Evolutionary conservation across 2,888 invertebrate genomes (phyloP), one percentile per base, ranked within the genome.

Genomic region (Chirona hameri): DNA sequence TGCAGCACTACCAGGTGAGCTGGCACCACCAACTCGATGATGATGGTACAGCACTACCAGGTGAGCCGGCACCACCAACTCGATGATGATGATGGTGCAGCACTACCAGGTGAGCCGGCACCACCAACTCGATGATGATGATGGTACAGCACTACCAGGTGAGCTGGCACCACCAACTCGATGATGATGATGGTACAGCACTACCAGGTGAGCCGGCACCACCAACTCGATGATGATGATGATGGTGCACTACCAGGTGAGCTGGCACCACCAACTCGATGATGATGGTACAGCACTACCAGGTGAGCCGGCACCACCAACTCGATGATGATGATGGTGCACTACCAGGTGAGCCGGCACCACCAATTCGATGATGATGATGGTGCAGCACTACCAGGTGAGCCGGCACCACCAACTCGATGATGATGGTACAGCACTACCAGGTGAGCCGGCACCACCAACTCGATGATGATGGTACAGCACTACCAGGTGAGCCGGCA

Each of bases 321-420:
- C 89, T 92, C 92, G 21, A 88, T 88, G 84, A 87, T 88, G 65
- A 85, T 88, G 81, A 91, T 93, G 85, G 92, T 92, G 82, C 93
- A 93, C 88, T 94, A 93, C 89, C 92, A 92, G 89, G 90, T 69
- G 12, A 39, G n/a, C n/a, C 81, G 18, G 72, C 31, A 92, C 91
- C 86, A 91, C 91, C 65, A 94, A 93, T 89, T 92, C 92, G 21
- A 88, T 88, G 84, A 87, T 88, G 65, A 85, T 88, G 81, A n/a
- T n/a, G n/a, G 91, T 93, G 85, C 92, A 92, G 82, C 93, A 93
- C 88, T 94, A 93, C 89, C 92, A 92, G 89, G 90, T 72, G 18
- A 52, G 12, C 52, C 52, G 52, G 10, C 52, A 52, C 52, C 86
- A 91, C 91, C 65, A 94, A 93, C 89, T 92, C 92, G 21, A 88